Evolutionary conservation across 2,113 vertebrate genomes (phyloP).

Genomic region (Epinephelus lanceolatus): DNA sequence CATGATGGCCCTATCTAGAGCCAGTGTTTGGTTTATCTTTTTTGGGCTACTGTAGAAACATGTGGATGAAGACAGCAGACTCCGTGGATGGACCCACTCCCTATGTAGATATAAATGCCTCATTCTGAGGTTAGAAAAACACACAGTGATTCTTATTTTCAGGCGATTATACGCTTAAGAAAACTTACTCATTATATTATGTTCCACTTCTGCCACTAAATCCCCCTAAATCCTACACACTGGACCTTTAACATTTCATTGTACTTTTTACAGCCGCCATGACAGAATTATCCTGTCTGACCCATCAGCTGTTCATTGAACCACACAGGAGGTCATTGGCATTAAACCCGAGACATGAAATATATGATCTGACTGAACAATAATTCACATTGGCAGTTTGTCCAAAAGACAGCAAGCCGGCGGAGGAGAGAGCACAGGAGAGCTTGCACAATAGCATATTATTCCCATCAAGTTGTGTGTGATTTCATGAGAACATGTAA

Average conservation of each 20-base stretch:
- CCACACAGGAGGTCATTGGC: conserved; percentile 18
- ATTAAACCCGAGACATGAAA: conserved; percentile 11
- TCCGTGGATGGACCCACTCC: no score
- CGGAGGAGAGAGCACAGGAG: conserved; percentile 26
- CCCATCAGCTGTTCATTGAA: conserved; percentile 18
- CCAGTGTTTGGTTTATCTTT: no score
- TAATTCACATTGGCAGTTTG: conserved; percentile 36
- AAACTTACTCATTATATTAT: no score
- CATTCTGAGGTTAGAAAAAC: no score
- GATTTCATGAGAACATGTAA: conserved; percentile 62
- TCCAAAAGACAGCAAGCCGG: conserved; percentile 32
- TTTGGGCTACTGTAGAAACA: no score
- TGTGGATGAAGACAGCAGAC: no score
- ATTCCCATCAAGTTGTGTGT: conserved; percentile 56
- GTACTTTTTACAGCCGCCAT: background rate
- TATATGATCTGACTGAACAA: conserved; percentile 17
- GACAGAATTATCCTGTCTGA: background rate
- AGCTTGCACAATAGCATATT: conserved; percentile 63
- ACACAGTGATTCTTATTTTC: no score
- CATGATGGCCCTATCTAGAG: no score
- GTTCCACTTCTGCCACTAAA: no score
- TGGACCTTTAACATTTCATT: background rate
- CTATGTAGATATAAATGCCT: no score
- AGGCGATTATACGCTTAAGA: no score
- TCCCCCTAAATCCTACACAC: no score